A percentile compares a stretch with the other conserved stretches of the same genome.
Evolutionary conservation across 1,140 invertebrate species (phyloP).

Genomic region (Stegodyphus dumicola): DNA sequence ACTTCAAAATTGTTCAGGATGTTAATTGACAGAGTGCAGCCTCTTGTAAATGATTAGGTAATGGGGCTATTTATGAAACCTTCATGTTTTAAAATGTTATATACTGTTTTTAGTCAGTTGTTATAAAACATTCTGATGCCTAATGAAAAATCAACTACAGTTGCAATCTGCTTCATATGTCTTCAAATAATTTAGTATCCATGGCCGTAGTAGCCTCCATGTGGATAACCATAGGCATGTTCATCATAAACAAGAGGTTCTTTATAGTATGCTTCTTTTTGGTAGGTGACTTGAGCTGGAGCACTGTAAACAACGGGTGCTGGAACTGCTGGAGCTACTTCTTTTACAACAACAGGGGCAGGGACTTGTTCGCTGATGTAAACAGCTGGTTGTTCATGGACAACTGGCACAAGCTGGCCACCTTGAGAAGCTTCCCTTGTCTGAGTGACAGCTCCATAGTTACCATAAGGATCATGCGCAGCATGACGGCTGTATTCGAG

Average conservation of each 20-base stretch:
- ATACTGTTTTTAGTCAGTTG: too few relatives aligned
- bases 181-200: constrained; percentile 24
- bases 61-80: too few relatives aligned
- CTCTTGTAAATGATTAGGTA: too few relatives aligned
- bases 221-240: constrained; percentile 3
- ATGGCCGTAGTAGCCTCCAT: constrained; percentile 4
- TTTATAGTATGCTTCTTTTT: not conserved
- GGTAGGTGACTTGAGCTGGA: constrained; percentile 8
- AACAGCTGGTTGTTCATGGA: constrained; percentile 3
- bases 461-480: constrained; percentile 47
- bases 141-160: too few relatives aligned
- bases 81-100: too few relatives aligned
- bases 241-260: constrained; percentile 29
- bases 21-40: too few relatives aligned
- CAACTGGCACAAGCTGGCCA: constrained; percentile 67
- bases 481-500: constrained; percentile 53
- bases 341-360: constrained; percentile 6
- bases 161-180: not conserved
- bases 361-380: not conserved
- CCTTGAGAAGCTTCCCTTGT: constrained; percentile 33
- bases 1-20: too few relatives aligned
- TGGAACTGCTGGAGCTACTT: constrained; percentile 8
- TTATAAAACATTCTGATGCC: too few relatives aligned
- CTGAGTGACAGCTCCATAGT: constrained; percentile 57
- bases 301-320: constrained; percentile 7